These are phyloP conservation scores for Clamator glandarius DNA, from an alignment of 2,797 vertebrate species.

Conservation along the genomic window DNA sequence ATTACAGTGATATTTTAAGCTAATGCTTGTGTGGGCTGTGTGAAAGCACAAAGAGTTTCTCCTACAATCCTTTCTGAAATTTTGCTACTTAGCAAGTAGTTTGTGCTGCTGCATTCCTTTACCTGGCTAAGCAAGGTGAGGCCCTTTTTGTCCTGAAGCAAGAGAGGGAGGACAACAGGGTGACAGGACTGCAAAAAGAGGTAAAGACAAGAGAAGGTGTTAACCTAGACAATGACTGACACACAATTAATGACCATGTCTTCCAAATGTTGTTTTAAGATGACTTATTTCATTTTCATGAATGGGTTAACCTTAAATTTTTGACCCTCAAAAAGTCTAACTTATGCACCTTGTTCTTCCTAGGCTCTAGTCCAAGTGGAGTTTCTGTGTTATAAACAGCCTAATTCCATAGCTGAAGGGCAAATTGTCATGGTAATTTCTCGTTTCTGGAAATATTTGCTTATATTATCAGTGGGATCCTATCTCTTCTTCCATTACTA, in stretches of 20 bases:
- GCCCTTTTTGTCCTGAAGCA: neutral
- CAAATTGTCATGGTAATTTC: neutral
- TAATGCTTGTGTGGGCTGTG: constrained; percentile 45
- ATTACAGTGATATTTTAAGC: constrained; percentile 56
- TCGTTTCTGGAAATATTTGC: neutral
- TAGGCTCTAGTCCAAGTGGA: neutral
- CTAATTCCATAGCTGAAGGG: neutral
- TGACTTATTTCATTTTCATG: neutral
- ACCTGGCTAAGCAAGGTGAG: neutral
- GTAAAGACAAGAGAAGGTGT: neutral
- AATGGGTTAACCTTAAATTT: neutral
- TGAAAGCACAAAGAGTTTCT: constrained; percentile 46
- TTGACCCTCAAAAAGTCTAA: neutral
- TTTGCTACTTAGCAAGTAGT: neutral
- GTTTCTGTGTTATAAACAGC: neutral
- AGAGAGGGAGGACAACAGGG: too few species aligned
- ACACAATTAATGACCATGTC: neutral
- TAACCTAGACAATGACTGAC: neutral
- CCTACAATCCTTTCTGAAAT: neutral
- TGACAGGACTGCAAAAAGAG: neutral
- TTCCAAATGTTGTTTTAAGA: neutral
- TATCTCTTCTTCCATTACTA: neutral
- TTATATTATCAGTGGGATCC: neutral
- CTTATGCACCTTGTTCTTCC: neutral
- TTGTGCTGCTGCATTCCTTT: neutral